Evolutionary conservation across 2,888 invertebrate genomes (phyloP).

Genomic region (Pollenia griseotomentosa): DNA sequence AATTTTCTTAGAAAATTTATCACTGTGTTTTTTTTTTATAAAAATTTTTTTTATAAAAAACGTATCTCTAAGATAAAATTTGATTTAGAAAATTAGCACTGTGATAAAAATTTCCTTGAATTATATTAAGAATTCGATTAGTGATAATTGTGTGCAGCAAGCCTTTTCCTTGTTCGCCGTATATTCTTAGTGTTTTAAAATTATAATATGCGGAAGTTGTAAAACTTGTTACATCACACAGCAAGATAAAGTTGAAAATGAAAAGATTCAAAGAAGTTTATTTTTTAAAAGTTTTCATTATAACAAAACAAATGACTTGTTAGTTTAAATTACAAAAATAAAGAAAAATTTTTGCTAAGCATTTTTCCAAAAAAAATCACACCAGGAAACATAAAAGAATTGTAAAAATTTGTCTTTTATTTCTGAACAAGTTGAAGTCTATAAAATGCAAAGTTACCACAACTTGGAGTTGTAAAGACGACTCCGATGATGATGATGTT

Average conservation of each 20-base stretch:
- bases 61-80: not conserved
- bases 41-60: not conserved
- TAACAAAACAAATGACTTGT: conserved; percentile 49
- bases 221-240: conserved; percentile 57
- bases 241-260: conserved; percentile 20
- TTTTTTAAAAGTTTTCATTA: conserved; percentile 42
- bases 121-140: too few relatives aligned
- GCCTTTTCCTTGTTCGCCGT: not conserved
- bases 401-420: conserved; percentile 60
- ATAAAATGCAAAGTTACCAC: conserved; percentile 73
- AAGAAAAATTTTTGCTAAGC: conserved; percentile 31
- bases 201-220: conserved; percentile 60
- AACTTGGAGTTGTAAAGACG: conserved; percentile 60
- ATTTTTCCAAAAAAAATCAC: conserved; percentile 40
- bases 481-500: conserved; percentile 41
- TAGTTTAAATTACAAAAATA: conserved; percentile 55
- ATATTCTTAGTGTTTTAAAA: conserved; percentile 18
- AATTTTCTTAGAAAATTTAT: not conserved
- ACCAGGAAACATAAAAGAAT: conserved; percentile 61
- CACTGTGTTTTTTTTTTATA: too few relatives aligned
- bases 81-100: not conserved
- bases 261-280: conserved; percentile 37
- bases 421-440: conserved; percentile 44
- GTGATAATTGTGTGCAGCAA: not conserved
- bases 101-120: not conserved